Evolutionary conservation across 2,113 vertebrate species (phyloP).

Genomic region (Candoia aspera): DNA sequence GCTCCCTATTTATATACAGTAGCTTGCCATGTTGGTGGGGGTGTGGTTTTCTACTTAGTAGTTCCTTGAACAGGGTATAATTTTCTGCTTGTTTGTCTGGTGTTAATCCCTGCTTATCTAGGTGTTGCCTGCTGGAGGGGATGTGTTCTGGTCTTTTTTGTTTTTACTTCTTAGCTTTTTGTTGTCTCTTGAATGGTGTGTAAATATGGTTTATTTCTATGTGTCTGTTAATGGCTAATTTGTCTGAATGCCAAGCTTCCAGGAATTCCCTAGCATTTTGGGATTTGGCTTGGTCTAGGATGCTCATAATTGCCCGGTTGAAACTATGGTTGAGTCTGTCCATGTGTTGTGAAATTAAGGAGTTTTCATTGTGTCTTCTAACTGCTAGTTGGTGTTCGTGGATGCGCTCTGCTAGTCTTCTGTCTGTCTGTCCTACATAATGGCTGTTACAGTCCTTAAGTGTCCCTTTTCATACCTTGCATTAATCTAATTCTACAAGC

Average conservation of each 20-base stretch:
- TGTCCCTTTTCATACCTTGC: background rate
- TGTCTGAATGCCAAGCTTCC: background rate
- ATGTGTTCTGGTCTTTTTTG: background rate
- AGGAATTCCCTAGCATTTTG: background rate
- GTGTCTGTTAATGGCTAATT: background rate
- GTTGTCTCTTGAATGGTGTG: background rate
- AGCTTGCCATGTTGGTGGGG: background rate
- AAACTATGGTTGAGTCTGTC: background rate
- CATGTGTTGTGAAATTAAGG: background rate
- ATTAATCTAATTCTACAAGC: background rate
- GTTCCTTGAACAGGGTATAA: background rate
- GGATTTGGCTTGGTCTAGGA: background rate
- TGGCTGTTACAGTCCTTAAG: background rate
- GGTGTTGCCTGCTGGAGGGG: background rate
- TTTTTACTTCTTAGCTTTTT: background rate
- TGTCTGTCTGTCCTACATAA: background rate
- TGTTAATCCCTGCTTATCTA: background rate
- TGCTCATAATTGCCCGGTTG: background rate
- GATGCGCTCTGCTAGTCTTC: background rate
- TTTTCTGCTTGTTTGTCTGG: background rate
- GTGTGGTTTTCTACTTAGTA: background rate
- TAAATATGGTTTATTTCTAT: background rate
- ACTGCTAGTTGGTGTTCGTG: background rate
- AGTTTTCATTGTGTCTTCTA: background rate
- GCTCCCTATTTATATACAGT: background rate